phyloP scores from a whole-genome alignment of 2,888 invertebrate species.

The Ochropleura leucogaster region DNA sequence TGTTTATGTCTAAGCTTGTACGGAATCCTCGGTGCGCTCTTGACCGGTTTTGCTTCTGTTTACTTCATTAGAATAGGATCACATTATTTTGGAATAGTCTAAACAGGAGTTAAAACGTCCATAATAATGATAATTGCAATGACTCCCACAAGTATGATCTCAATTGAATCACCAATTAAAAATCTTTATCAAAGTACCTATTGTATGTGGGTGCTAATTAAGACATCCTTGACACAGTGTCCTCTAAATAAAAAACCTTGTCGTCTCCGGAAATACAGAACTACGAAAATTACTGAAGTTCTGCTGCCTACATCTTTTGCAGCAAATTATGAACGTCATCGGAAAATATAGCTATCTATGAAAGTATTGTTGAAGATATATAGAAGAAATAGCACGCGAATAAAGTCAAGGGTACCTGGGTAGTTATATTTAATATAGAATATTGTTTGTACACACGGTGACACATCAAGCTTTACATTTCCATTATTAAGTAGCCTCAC shows the following conservation, averaged over 20 bases:
- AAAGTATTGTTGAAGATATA: background rate
- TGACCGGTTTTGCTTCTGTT: no score
- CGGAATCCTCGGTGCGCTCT: no score
- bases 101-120: background rate
- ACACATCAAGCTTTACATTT: no score
- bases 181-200: background rate
- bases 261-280: constrained; percentile 10
- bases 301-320: background rate
- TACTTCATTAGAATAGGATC: background rate
- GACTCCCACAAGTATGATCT: background rate
- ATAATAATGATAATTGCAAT: background rate
- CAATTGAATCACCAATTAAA: background rate
- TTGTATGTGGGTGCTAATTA: constrained; percentile 18
- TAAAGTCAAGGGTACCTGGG: constrained; percentile 9
- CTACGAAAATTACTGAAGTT: background rate
- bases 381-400: background rate
- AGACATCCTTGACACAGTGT: constrained; percentile 12
- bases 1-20: no score
- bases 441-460: constrained; percentile 1
- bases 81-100: background rate
- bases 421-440: constrained; percentile 17
- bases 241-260: constrained; percentile 18
- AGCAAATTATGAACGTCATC: background rate
- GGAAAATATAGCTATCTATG: background rate
- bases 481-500: no score